phyloP scores from a whole-genome alignment of 2,888 invertebrate genomes.

The Spisula subtruncata region DNA sequence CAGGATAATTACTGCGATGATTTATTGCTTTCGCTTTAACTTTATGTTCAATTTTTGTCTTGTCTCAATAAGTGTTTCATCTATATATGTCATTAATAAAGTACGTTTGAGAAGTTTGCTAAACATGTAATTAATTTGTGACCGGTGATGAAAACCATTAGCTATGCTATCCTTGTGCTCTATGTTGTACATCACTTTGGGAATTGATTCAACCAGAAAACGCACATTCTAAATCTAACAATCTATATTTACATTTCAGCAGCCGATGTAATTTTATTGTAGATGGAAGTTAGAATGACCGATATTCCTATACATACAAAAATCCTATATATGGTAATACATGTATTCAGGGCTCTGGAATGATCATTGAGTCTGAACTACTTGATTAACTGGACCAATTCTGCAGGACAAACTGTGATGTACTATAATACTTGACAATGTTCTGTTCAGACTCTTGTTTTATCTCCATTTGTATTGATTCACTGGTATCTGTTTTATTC shows the following conservation, averaged over 20 bases:
- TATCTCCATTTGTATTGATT: too few relatives aligned
- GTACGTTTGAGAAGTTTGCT: background rate
- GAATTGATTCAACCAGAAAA: background rate
- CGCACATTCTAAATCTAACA: background rate
- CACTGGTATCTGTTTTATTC: too few relatives aligned
- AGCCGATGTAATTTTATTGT: too few relatives aligned
- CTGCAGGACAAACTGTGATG: too few relatives aligned
- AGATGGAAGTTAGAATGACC: too few relatives aligned
- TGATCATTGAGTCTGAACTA: too few relatives aligned
- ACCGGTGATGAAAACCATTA: background rate
- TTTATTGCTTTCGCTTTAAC: background rate
- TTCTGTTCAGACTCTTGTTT: too few relatives aligned
- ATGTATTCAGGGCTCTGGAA: too few relatives aligned
- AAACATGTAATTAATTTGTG: background rate
- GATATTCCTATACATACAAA: too few relatives aligned
- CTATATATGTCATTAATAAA: slow-evolving; percentile 22
- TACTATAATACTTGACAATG: too few relatives aligned
- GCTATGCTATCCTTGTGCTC: background rate
- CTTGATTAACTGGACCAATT: too few relatives aligned
- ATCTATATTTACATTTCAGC: background rate
- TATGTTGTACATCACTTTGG: background rate
- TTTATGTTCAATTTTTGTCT: background rate
- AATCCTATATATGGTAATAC: too few relatives aligned
- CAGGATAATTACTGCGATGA: slow-evolving; percentile 12
- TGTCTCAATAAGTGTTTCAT: background rate